Percentiles rank a stretch among this genome's conserved stretches.
Evolutionary conservation across 2,888 invertebrate genomes (phyloP).

Genomic region (Trisateles emortualis): DNA sequence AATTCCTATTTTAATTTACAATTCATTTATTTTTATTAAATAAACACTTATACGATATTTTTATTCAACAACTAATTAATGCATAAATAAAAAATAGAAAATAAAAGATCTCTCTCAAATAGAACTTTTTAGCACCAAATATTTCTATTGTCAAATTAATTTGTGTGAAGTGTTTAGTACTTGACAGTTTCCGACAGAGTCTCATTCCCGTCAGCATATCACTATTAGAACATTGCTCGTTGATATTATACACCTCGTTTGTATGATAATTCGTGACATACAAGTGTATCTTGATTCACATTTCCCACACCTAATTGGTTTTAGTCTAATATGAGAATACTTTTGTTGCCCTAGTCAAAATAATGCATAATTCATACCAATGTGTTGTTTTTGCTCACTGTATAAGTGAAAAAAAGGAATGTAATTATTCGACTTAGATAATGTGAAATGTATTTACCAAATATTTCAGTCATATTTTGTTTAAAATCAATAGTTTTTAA

Average conservation of each 20-base stretch:
- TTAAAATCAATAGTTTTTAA: no score
- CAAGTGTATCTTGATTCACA: conserved; percentile 50
- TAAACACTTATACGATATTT: no score
- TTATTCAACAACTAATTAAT: no score
- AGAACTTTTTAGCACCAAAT: background rate
- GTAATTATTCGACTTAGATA: conserved; percentile 1
- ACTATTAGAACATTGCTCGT: conserved; percentile 39
- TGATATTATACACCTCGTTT: conserved; percentile 30
- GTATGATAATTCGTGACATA: conserved; percentile 37
- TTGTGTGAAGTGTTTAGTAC: conserved; percentile 4
- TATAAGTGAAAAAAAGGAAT: background rate
- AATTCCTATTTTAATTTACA: no score
- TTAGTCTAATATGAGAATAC: conserved; percentile 39
- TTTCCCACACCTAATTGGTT: conserved; percentile 55
- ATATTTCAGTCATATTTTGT: no score
- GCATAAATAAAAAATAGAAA: no score
- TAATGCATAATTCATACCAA: conserved; percentile 7
- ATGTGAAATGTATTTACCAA: no score
- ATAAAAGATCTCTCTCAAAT: no score
- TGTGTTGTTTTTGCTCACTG: conserved; percentile 7
- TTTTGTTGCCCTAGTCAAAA: conserved; percentile 24
- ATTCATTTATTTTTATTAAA: no score
- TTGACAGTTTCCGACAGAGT: conserved; percentile 10
- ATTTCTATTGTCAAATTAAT: conserved; percentile 11
- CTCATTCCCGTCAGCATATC: conserved; percentile 22